Conservation (phyloP, 2,797 vertebrate species). For the Meriones psammophilus region DNA sequence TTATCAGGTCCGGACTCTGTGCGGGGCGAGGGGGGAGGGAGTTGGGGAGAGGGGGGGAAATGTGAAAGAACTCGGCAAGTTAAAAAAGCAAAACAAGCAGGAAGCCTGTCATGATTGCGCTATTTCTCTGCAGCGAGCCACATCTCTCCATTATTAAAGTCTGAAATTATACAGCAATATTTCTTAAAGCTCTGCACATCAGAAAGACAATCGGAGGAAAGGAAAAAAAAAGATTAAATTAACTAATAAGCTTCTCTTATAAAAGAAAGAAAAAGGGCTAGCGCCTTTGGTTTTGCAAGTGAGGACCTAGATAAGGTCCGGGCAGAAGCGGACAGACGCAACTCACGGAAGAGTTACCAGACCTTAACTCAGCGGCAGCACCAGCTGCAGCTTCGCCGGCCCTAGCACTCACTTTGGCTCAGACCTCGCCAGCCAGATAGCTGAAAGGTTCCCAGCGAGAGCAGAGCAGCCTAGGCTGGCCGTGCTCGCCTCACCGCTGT, state of each 20-base stretch:
- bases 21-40: too few species aligned
- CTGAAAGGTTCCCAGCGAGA: neutral
- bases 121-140: neutral
- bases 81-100: slow-evolving; percentile 44
- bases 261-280: slow-evolving; percentile 30
- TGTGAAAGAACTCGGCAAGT: slow-evolving; percentile 35
- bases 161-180: neutral
- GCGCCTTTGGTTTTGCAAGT: neutral
- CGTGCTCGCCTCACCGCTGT: slow-evolving; percentile 27
- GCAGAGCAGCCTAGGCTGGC: neutral
- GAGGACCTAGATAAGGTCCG: neutral
- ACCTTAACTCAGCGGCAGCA: slow-evolving; percentile 61
- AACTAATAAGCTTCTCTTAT: slow-evolving; percentile 1
- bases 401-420: neutral
- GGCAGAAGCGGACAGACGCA: slow-evolving; percentile 49
- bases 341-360: slow-evolving; percentile 84
- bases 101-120: neutral
- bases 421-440: neutral
- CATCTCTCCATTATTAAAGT: slow-evolving; percentile 29
- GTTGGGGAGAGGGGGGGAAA: too few species aligned
- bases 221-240: slow-evolving; percentile 6
- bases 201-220: neutral
- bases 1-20: neutral
- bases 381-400: neutral
- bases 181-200: slow-evolving; percentile 36